Percentiles rank a stretch among this genome's conserved stretches.
Evolutionary conservation across 2,888 invertebrate species (phyloP).

Genomic region (Cantharis flavilabris): DNA sequence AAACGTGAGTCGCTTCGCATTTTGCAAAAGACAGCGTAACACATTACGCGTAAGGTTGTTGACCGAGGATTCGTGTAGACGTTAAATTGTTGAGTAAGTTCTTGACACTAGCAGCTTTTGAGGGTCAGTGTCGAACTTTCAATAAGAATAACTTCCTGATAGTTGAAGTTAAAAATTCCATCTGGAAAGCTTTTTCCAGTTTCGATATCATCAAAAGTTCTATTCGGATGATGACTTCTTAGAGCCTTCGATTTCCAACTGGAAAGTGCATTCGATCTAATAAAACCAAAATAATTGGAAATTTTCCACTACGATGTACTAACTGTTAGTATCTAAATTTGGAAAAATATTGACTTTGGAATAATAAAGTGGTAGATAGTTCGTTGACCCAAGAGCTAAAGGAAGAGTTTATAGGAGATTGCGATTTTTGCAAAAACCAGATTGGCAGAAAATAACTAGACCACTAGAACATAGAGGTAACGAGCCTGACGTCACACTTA

Average conservation of each 20-base stretch:
- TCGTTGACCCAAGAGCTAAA: conserved; percentile 25
- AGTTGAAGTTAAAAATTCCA: not conserved
- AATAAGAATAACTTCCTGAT: conserved; percentile 16
- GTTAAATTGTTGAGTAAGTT: conserved; percentile 24
- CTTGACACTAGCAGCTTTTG: conserved; percentile 28
- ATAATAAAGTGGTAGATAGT: conserved; percentile 11
- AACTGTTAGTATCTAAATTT: not conserved
- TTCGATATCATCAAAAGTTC: not conserved
- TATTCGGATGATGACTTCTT: not conserved
- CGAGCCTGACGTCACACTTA: conserved; percentile 54
- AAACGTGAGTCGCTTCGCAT: conserved; percentile 28
- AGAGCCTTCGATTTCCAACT: not conserved
- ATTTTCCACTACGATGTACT: not conserved
- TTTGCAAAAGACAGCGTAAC: conserved; percentile 51
- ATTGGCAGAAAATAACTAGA: conserved; percentile 50
- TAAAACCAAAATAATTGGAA: not conserved
- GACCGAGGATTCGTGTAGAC: conserved; percentile 43
- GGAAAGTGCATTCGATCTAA: not conserved
- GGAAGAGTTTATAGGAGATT: conserved; percentile 23
- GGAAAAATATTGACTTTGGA: not conserved
- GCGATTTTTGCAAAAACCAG: conserved; percentile 35
- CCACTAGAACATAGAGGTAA: conserved; percentile 56
- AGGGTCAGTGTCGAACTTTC: conserved; percentile 27
- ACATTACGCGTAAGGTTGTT: conserved; percentile 54
- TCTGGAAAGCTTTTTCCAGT: not conserved